Evolutionary conservation across 2,797 vertebrate species (phyloP).

Genomic region (Loris lydekkerianus): DNA sequence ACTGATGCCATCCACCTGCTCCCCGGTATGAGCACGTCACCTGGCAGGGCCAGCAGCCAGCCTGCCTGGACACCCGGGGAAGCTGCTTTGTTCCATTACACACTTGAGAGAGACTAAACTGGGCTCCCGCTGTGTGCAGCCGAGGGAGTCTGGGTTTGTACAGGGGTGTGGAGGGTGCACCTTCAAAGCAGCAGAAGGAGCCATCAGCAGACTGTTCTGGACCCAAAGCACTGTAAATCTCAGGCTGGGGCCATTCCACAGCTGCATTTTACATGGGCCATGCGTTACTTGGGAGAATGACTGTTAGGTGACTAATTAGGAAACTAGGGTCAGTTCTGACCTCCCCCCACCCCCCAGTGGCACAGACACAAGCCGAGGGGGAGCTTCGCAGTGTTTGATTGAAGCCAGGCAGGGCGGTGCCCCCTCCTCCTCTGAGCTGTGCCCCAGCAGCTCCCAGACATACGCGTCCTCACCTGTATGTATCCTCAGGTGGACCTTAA

Average conservation of each 20-base stretch:
- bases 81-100: fast-evolving
- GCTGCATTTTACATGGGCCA: fast-evolving
- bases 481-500: constrained; percentile 99
- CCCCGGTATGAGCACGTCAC: fast-evolving
- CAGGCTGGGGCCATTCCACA: background rate
- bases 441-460: background rate
- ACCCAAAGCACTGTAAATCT: background rate
- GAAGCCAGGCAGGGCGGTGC: fast-evolving
- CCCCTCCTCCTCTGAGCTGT: fast-evolving
- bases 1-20: fast-evolving
- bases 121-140: background rate
- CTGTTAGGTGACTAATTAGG: fast-evolving
- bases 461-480: constrained; percentile 95
- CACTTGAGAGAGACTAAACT: too few species aligned
- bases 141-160: background rate
- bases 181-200: fast-evolving
- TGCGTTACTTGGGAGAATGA: fast-evolving
- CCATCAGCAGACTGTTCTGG: fast-evolving
- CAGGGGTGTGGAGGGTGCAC: fast-evolving
- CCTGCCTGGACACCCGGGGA: background rate
- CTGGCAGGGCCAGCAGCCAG: background rate
- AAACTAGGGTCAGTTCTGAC: background rate
- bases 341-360: background rate
- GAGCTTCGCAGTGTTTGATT: fast-evolving
- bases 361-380: fast-evolving